Conservation (phyloP, 2,797 vertebrate genomes). For the Hybognathus amarus region DNA sequence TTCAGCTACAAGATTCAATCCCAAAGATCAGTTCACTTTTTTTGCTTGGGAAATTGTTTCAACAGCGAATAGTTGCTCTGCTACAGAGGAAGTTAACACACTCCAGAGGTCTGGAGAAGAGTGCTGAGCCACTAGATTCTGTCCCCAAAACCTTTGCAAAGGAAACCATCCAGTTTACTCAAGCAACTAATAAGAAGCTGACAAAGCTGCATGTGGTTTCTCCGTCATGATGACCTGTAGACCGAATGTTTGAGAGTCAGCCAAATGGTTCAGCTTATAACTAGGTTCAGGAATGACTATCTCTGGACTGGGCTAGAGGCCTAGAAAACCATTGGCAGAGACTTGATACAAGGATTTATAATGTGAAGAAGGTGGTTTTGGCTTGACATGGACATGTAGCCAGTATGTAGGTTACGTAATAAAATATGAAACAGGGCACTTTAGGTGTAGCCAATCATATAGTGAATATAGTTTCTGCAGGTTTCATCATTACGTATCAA, state of each 20-base stretch:
- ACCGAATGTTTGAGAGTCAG: not conserved
- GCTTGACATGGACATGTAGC: not conserved
- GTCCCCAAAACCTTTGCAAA: not conserved
- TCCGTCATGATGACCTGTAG: not conserved
- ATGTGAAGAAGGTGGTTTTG: not conserved
- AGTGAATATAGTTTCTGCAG: slow-evolving; percentile 7
- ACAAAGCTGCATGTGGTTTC: slow-evolving; percentile 4
- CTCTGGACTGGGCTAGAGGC: not conserved
- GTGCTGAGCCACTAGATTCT: slow-evolving; percentile 15
- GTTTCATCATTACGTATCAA: slow-evolving; percentile 6
- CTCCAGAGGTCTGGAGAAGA: slow-evolving; percentile 25
- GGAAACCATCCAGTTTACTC: not conserved
- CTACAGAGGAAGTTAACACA: slow-evolving; percentile 9
- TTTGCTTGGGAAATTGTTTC: not conserved
- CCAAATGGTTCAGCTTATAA: not conserved
- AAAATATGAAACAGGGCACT: not conserved
- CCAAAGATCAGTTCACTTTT: not conserved
- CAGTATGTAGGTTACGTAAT: not conserved
- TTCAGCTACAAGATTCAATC: not conserved
- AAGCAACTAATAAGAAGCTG: slow-evolving; percentile 19
- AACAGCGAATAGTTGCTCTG: not conserved
- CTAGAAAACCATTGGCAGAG: not conserved
- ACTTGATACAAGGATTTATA: not conserved
- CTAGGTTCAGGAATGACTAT: not conserved
- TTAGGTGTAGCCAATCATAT: not conserved